Evolutionary conservation across 92 coral and sea anemone genomes (phyloP).

Genomic region (Heliopora coerulea): DNA sequence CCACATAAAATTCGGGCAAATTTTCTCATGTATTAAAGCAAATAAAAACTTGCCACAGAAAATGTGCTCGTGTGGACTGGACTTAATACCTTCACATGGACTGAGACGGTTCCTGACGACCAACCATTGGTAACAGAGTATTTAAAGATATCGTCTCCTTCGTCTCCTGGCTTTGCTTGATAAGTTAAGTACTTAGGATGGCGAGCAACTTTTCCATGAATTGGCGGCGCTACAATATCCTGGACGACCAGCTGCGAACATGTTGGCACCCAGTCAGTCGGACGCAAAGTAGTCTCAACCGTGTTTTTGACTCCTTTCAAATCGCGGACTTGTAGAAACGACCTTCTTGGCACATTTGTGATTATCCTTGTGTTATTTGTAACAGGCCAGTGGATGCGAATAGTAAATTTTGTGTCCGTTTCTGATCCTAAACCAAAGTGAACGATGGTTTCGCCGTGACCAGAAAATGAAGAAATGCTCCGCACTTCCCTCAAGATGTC

Average conservation of each 20-base stretch:
- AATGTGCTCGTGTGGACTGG: no score
- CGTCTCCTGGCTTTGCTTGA: constrained; percentile 75
- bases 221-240: constrained; percentile 68
- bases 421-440: constrained; percentile 89
- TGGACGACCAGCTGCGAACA: constrained; percentile 75
- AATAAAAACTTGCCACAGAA: no score
- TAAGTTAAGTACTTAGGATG: constrained; percentile 91
- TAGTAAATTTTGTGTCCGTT: constrained; percentile 64
- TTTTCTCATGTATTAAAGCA: no score
- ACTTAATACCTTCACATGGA: constrained; percentile 91
- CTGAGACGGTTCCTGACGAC: constrained; percentile 71
- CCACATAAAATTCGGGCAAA: no score
- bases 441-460: constrained; percentile 78
- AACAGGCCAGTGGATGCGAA: constrained; percentile 93
- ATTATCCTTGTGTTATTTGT: constrained; percentile 94
- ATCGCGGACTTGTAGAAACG: constrained; percentile 74
- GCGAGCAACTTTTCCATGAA: constrained; percentile 76
- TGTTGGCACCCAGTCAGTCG: constrained; percentile 66
- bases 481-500: constrained; percentile 83
- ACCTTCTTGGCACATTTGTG: constrained; percentile 76
- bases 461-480: constrained; percentile 71
- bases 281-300: constrained; percentile 73
- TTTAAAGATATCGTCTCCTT: constrained; percentile 82
- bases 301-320: constrained; percentile 70
- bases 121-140: constrained; percentile 82